Evolutionary conservation across 1,140 invertebrate genomes (phyloP), one percentile per base, ranked within the genome.

Genomic region (Monochamus saltuarius): DNA sequence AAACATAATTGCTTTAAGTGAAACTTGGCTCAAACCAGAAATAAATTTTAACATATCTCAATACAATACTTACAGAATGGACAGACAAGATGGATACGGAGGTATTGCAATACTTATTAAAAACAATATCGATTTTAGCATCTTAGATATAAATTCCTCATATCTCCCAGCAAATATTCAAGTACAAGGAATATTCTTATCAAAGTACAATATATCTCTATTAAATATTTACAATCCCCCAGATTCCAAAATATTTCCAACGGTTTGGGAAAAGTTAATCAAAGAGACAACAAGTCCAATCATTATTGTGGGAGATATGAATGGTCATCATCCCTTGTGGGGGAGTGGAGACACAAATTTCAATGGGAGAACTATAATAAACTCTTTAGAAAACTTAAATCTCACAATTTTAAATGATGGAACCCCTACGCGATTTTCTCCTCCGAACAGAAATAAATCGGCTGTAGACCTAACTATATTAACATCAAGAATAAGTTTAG

Each of bases 61-160:
- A 29, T 40, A 22, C 16, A 39, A 50, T 14, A 38, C 14, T 11
- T 9, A 50, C 2, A 58, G 56, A 39, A 11, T 17, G 0, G 46
- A 58, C 29, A 52, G 56, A 7, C 29, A 51, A 34, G 46, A 58
- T 22, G 56, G 37, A 38, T 50, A 19, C 22, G 46, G 56, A 10
- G 46, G 56, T 11, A 35, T 58, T 8, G 56, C 56, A 16, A 14
- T 35, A 2, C 38, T 17, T 1, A 58, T 58, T 7, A 13, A 37
- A 16, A 56, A 56, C 17, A 8, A 43, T 19, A 19, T n/a, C 2
- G 8, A 40, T 3, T 40, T 14, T n/a, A 3, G 2, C 39, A 40
- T 40, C 8, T 3, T 14, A 40, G 11, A 14, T 8, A 2, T 11
- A 14, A 8, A 40, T 4, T 3, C 22, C 2, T 3, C 39, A 40